Evolutionary conservation across 1,140 invertebrate species (phyloP).

Genomic region (Zophobas atratus): DNA sequence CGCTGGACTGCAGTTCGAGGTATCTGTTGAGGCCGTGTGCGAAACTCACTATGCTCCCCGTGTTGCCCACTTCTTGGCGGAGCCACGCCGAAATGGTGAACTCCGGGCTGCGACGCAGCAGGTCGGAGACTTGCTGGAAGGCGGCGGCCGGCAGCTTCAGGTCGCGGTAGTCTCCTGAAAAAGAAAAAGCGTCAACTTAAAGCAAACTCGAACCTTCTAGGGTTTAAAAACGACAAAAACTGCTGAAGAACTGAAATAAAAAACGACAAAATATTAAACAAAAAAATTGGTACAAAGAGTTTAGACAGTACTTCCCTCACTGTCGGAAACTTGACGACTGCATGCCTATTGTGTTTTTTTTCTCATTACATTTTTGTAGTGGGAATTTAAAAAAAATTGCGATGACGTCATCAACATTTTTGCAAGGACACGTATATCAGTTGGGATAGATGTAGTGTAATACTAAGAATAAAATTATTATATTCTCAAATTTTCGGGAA

Average conservation of each 20-base stretch:
- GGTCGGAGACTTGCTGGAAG: conserved; percentile 77
- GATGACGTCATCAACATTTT: too few relatives aligned
- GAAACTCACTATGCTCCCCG: conserved; percentile 87
- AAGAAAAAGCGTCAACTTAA: conserved; percentile 39
- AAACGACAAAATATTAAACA: too few relatives aligned
- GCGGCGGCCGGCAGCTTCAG: conserved; percentile 78
- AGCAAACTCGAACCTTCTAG: background rate
- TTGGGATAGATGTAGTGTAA: too few relatives aligned
- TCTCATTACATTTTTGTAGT: too few relatives aligned
- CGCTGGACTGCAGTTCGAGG: conserved; percentile 92
- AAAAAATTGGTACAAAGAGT: too few relatives aligned
- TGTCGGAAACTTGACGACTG: too few relatives aligned
- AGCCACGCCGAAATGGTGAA: conserved; percentile 86
- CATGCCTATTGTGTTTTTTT: too few relatives aligned
- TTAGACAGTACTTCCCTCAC: too few relatives aligned
- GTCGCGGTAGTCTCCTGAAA: conserved; percentile 81
- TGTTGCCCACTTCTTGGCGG: conserved; percentile 85
- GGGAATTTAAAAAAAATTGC: too few relatives aligned
- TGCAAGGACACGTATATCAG: too few relatives aligned
- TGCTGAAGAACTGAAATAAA: background rate
- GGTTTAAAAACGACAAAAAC: background rate
- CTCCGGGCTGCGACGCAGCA: conserved; percentile 81
- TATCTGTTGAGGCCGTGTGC: conserved; percentile 85
- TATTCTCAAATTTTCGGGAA: too few relatives aligned
- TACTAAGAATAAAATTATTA: too few relatives aligned